These are phyloP conservation scores for Idris sp. DNA, from an alignment of 1,140 invertebrate genomes.

Conservation along the genomic window DNA sequence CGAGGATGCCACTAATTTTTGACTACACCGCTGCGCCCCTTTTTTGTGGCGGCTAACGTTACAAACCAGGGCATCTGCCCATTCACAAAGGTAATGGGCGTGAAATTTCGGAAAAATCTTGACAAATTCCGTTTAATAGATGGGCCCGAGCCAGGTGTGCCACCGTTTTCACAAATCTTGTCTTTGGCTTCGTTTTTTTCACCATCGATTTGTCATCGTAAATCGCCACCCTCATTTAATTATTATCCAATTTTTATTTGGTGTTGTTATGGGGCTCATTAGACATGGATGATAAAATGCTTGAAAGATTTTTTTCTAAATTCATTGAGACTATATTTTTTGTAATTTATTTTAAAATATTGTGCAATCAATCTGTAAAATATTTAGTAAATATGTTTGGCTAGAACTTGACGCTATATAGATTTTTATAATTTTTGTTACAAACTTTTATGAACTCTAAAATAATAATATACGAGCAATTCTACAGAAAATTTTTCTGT, in stretches of 20 bases:
- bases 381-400: too few relatives aligned
- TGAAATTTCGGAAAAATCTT: conserved; percentile 76
- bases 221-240: conserved; percentile 63
- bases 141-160: conserved; percentile 53
- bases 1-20: conserved; percentile 57
- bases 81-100: conserved; percentile 77
- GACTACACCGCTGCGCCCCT: conserved; percentile 44
- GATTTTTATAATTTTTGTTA: too few relatives aligned
- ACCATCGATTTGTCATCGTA: conserved; percentile 59
- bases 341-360: too few relatives aligned
- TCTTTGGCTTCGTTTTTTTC: conserved; percentile 3
- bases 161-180: conserved; percentile 26
- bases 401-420: too few relatives aligned
- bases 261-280: too few relatives aligned
- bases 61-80: conserved; percentile 70
- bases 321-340: too few relatives aligned
- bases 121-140: conserved; percentile 76
- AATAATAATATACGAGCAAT: too few relatives aligned
- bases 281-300: too few relatives aligned
- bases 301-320: too few relatives aligned
- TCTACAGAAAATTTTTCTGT: too few relatives aligned
- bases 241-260: conserved; percentile 57
- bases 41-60: conserved; percentile 57
- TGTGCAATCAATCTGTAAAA: too few relatives aligned
- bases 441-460: too few relatives aligned